Base-by-base conservation (phyloP, 2,888 invertebrate genomes). In the Cataglyphis livida region DNA sequence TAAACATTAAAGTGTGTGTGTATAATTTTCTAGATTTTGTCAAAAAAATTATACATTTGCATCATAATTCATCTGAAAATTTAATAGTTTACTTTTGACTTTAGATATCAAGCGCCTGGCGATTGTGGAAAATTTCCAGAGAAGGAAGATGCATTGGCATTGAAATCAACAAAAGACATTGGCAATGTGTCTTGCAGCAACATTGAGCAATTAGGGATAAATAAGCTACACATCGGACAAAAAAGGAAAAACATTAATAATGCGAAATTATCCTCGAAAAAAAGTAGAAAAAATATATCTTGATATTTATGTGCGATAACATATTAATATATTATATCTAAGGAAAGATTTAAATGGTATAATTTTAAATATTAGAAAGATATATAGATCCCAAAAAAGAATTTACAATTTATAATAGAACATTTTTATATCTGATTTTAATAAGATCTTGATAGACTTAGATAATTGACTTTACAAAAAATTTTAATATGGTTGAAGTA, bases 31-130 rank as follows among this genome's bases (percentile, higher is more conserved):
- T 7, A 51, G 6, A n/a, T 51, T 51, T n/a, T 6, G 18, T 51
- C 3, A n/a, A n/a, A 48, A 48, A 48, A 48, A 48, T 48, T 48
- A 7, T 48, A 48, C 18, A n/a, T 48, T 6, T 7, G 48, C 25
- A 3, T 59, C 28, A 41, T 28, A n/a, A 66, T 44, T 66, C 15
- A 18, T 28, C n/a, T 35, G 41, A 48, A 48, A 48, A 48, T 48
- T 18, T 48, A 5, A 5, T 48, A 5, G 7, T 51, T 51, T 18
- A 48, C 5, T 48, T 48, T 51, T n/a, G n/a, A 7, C n/a, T n/a
- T 68, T 48, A 96, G 96, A 57, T 96, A 96, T 88, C 96, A 96
- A 92, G 94, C 94, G 65, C 90, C 95, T 18, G 93, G 94, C 81
- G 95, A 95, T 71, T 94, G 94, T 82, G 95, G 95, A 48, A 84